Evolutionary conservation across 30 jellyfish, hydroid and myxozoan species (phyloP).

Genomic region (Aurelia sp.): DNA sequence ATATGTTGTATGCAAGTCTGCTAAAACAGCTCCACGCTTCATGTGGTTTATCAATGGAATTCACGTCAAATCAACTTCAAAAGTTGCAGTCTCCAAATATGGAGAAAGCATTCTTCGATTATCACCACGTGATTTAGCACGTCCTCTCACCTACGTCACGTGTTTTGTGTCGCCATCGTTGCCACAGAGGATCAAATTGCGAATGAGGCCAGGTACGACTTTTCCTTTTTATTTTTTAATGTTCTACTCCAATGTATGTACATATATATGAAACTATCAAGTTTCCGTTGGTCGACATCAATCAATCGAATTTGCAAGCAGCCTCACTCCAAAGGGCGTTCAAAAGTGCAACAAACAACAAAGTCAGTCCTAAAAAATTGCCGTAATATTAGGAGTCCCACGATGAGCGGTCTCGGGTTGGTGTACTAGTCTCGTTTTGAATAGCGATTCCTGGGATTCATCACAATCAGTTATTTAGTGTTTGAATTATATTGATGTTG

Average conservation of each 20-base stretch:
- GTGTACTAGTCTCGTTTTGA: too few relatives aligned
- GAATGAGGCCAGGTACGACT: background rate
- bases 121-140: constrained; percentile 13
- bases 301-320: too few relatives aligned
- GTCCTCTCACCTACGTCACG: constrained; percentile 6
- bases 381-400: too few relatives aligned
- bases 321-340: too few relatives aligned
- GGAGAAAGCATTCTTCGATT: constrained; percentile 21
- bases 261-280: background rate
- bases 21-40: background rate
- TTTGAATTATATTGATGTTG: too few relatives aligned
- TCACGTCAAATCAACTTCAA: constrained; percentile 5
- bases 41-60: constrained; percentile 42
- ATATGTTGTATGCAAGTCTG: constrained; percentile 18
- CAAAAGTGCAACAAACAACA: too few relatives aligned
- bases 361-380: too few relatives aligned
- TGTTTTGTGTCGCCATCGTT: constrained; percentile 36
- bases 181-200: constrained; percentile 20
- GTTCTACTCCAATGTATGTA: background rate
- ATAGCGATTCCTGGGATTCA: too few relatives aligned
- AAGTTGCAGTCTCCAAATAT: background rate
- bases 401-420: too few relatives aligned
- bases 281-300: too few relatives aligned
- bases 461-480: too few relatives aligned
- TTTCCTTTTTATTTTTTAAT: background rate